phyloP scores from a whole-genome alignment of 2,113 vertebrate genomes.

The Eurypyga helias region DNA sequence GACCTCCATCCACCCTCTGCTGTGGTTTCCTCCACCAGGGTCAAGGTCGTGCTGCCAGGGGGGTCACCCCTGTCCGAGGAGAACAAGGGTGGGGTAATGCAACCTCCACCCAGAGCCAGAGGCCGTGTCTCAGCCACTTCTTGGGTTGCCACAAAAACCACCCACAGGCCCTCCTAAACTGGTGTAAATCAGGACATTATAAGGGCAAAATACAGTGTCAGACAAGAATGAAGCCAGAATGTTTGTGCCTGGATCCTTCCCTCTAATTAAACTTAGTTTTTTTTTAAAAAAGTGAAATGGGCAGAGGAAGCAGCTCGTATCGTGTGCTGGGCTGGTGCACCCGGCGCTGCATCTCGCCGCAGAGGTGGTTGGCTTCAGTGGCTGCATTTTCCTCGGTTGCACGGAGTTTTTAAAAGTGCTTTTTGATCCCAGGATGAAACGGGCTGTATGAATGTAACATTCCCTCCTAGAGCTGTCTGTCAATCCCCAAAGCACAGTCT shows the following conservation, averaged over 20 bases:
- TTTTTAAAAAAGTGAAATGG: neutral
- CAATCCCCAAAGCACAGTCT: neutral
- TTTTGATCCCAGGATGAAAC: slow-evolving; percentile 26
- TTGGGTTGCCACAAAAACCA: neutral
- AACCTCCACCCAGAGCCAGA: neutral
- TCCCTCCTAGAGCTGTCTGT: neutral
- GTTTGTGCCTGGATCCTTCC: neutral
- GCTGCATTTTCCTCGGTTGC: slow-evolving; percentile 23
- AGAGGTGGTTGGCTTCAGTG: neutral
- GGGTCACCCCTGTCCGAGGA: neutral
- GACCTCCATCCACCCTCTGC: neutral
- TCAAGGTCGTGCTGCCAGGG: neutral
- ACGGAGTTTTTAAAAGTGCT: neutral
- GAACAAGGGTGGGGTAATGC: neutral
- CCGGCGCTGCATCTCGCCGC: neutral
- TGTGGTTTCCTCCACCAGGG: neutral
- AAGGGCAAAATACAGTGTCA: neutral
- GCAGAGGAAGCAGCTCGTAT: accelerated
- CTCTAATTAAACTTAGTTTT: neutral
- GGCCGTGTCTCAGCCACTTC: neutral
- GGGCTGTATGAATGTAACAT: neutral
- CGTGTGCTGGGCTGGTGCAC: accelerated
- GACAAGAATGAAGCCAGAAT: neutral
- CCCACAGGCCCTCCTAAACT: neutral
- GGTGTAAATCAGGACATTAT: neutral